Percentiles rank a stretch among this genome's conserved stretches.
Conservation (phyloP, 2,888 invertebrate species). For the Heliconius ismenius region DNA sequence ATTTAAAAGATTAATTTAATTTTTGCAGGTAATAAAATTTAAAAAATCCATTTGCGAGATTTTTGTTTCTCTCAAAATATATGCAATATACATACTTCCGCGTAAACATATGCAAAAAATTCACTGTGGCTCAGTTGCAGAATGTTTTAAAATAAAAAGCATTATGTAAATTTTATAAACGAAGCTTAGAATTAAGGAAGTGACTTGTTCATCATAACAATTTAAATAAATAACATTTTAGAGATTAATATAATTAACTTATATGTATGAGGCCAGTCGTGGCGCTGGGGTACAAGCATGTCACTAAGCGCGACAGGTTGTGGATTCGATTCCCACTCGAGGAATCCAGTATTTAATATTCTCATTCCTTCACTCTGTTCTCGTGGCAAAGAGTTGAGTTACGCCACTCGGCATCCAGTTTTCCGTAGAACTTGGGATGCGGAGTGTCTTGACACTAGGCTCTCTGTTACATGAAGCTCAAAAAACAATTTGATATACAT, state of each 20-base stretch:
- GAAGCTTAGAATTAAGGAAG: conserved; percentile 35
- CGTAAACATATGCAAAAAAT: conserved; percentile 34
- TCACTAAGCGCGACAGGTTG: no score
- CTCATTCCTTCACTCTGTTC: no score
- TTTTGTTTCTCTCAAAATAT: conserved; percentile 15
- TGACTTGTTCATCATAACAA: conserved; percentile 33
- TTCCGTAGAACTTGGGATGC: no score
- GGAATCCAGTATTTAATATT: no score
- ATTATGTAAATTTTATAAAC: conserved; percentile 32
- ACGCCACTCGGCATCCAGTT: no score
- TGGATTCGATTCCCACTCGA: no score
- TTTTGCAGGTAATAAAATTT: not conserved
- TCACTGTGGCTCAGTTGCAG: conserved; percentile 29
- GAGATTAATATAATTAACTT: not conserved
- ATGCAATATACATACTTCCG: conserved; percentile 29
- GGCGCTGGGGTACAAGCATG: no score
- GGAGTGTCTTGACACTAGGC: no score
- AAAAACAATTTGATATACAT: not conserved
- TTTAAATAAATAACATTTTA: conserved; percentile 29
- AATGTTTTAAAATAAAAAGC: conserved; percentile 24
- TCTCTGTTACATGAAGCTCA: no score
- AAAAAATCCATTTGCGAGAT: not conserved
- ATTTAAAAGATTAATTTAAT: not conserved
- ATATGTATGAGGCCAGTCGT: not conserved
- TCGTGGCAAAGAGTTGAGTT: no score